These are phyloP conservation scores for Drosophila mimetica DNA, from an alignment of 2,888 invertebrate species.

Conservation along the genomic window DNA sequence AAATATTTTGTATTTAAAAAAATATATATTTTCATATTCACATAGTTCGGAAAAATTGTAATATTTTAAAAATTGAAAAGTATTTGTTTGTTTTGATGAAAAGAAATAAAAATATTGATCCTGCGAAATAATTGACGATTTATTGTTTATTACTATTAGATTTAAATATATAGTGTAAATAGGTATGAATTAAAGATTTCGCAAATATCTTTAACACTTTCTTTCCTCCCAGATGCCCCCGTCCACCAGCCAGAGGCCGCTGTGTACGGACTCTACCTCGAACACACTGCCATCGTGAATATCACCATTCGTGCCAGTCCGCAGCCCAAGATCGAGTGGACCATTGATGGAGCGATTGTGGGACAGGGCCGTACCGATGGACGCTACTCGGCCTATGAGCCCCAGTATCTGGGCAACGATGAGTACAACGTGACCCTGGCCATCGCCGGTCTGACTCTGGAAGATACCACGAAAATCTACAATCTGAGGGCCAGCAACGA, in stretches of 20 bases:
- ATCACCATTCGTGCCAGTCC: conserved; percentile 91
- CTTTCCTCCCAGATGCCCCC: conserved; percentile 87
- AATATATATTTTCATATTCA: no score
- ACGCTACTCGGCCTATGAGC: conserved; percentile 82
- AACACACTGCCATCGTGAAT: conserved; percentile 89
- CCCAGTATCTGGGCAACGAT: conserved; percentile 86
- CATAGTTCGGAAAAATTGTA: no score
- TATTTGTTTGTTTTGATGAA: no score
- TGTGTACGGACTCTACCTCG: conserved; percentile 90
- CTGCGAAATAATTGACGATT: no score
- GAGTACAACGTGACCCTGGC: conserved; percentile 89
- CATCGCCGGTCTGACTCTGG: conserved; percentile 88
- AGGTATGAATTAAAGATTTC: no score
- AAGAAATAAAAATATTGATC: no score
- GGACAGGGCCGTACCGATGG: conserved; percentile 84
- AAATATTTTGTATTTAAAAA: no score
- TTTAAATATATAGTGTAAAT: no score
- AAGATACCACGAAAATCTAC: conserved; percentile 91
- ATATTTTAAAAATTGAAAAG: no score
- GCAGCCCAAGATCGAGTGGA: conserved; percentile 89
- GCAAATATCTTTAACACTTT: background rate
- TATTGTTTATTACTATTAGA: no score
- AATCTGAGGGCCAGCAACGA: conserved; percentile 88
- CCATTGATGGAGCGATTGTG: conserved; percentile 86
- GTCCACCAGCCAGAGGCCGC: conserved; percentile 86